These are phyloP conservation scores for Rhopalosiphum nymphaeae DNA, from an alignment of 2,888 invertebrate species.

Conservation along the genomic window DNA sequence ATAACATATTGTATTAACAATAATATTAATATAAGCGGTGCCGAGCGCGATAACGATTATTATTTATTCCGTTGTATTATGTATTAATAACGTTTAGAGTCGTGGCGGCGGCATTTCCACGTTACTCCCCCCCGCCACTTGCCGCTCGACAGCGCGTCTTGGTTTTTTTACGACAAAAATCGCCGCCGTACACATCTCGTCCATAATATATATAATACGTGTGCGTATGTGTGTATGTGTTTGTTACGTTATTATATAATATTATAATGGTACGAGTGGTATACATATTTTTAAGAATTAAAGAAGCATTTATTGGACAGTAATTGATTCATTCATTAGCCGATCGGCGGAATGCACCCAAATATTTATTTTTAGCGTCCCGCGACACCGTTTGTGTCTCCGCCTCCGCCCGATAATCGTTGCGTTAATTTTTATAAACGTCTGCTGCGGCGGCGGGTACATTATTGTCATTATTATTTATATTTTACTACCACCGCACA, in stretches of 20 bases:
- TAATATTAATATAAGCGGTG: not conserved
- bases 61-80: not conserved
- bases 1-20: not conserved
- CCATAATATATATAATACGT: not conserved
- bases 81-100: not conserved
- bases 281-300: conserved; percentile 40
- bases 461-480: conserved; percentile 5
- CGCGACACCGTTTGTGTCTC: conserved; percentile 19
- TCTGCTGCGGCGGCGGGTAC: not conserved
- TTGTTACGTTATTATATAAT: not conserved
- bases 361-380: conserved; percentile 57
- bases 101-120: conserved; percentile 4
- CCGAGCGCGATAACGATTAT: not conserved
- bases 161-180: conserved; percentile 26
- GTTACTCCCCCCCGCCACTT: not conserved
- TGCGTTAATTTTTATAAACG: conserved; percentile 44
- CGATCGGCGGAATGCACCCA: conserved; percentile 56
- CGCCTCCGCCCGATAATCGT: conserved; percentile 36
- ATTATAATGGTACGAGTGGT: not conserved
- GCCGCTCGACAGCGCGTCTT: not conserved
- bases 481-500: not conserved
- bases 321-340: conserved; percentile 64
- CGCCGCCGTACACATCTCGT: not conserved
- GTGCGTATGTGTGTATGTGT: not conserved
- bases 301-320: not conserved